These are phyloP conservation scores for Callyntrura sp. DNA, from an alignment of 2,888 invertebrate genomes.

Conservation along the genomic window DNA sequence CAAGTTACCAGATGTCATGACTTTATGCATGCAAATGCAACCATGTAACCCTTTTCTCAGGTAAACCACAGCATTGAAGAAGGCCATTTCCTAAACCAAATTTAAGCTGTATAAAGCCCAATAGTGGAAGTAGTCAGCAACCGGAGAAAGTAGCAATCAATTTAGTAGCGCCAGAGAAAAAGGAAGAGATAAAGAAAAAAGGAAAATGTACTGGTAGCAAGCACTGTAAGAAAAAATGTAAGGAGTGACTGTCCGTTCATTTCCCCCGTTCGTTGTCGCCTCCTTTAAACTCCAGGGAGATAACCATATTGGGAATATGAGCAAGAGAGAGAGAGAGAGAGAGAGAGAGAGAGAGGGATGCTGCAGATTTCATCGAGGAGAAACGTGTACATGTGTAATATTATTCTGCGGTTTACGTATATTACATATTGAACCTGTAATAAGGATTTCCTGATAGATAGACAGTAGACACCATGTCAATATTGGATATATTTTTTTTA, in stretches of 20 bases:
- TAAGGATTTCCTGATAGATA: background rate
- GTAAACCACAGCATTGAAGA: no score
- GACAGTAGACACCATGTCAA: conserved; percentile 40
- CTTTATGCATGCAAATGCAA: no score
- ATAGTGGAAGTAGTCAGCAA: background rate
- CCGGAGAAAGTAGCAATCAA: no score
- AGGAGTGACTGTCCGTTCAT: background rate
- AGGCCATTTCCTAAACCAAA: no score
- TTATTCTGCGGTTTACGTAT: conserved; percentile 15
- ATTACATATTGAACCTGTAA: background rate
- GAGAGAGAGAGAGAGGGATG: background rate
- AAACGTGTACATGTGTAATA: background rate
- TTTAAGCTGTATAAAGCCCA: background rate
- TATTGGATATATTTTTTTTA: conserved; percentile 32
- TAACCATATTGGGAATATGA: background rate
- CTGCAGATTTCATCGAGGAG: conserved; percentile 4
- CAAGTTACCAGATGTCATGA: no score
- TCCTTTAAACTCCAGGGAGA: background rate
- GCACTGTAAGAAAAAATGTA: background rate
- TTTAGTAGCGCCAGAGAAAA: background rate
- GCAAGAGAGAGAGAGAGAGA: no score
- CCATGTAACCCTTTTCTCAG: no score
- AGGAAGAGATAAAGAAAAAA: background rate
- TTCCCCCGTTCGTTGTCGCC: background rate
- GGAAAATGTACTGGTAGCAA: background rate